Conservation (phyloP, 2,888 invertebrate species). For the Hirtodrosophila cameraria region DNA sequence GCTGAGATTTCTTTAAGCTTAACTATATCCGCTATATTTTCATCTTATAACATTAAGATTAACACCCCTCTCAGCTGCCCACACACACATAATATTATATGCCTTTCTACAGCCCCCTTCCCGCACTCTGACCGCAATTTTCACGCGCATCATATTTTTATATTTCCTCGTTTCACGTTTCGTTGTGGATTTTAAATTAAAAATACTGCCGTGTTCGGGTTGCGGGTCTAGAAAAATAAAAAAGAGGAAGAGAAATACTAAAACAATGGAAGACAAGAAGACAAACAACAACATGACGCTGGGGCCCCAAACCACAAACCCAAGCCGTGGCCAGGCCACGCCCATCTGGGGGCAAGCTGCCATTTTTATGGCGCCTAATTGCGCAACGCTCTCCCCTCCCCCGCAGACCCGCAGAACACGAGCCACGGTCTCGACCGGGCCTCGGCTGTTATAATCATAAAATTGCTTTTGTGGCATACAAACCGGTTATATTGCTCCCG, state of each 20-base stretch:
- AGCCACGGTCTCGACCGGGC: slow-evolving; percentile 50
- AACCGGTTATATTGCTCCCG: slow-evolving; percentile 79
- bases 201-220: slow-evolving; percentile 66
- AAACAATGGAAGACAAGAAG: slow-evolving; percentile 61
- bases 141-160: slow-evolving; percentile 45
- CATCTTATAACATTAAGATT: slow-evolving; percentile 33
- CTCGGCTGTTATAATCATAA: slow-evolving; percentile 81
- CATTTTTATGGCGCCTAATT: slow-evolving; percentile 82
- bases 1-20: not conserved
- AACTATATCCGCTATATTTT: slow-evolving; percentile 4
- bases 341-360: slow-evolving; percentile 54
- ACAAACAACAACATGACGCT: slow-evolving; percentile 54
- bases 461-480: slow-evolving; percentile 82
- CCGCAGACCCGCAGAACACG: slow-evolving; percentile 23
- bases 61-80: slow-evolving; percentile 1
- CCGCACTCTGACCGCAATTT: slow-evolving; percentile 58
- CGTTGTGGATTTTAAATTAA: slow-evolving; percentile 74
- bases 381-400: slow-evolving; percentile 46
- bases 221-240: slow-evolving; percentile 40
- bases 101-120: not conserved
- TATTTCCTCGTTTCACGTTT: slow-evolving; percentile 42
- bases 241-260: slow-evolving; percentile 31
- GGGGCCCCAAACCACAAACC: slow-evolving; percentile 18
- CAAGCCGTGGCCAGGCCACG: slow-evolving; percentile 36
- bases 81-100: slow-evolving; percentile 9